Base-by-base conservation (phyloP, 2,888 invertebrate species). In the Monoplex corrugatus region DNA sequence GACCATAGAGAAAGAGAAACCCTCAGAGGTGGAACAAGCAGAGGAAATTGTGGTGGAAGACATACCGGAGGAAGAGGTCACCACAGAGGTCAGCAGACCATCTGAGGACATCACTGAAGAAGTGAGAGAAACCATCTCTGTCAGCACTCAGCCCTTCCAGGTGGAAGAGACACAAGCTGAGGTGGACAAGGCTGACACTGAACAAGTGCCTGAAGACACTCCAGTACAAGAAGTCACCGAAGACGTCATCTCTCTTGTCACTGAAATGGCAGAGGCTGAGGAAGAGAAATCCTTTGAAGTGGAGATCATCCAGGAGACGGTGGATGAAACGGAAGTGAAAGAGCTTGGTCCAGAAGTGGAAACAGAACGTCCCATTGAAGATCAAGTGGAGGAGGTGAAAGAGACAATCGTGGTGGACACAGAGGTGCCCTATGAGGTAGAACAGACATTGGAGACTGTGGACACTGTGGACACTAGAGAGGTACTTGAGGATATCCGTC, bases 341-440 rank as follows among this genome's bases (percentile, higher is more conserved):
- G 89, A 91, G 32, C 45, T 88, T 28, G 75, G 43, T 10, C 68
- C 75, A 32, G 90, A 90, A 82, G 57, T 86, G 35, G 82, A 87
- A 32, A 35, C 43, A 28, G 75, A 90, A 82, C 78, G 90, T 38
- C 89, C 90, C 28, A 40, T 75, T 63, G 90, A 91, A 85, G 90
- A 91, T 35, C 68, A 44, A 1, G 87, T 90, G 44, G 89, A 91
- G 75, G 91, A 90, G 68, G 43, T 45, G 13, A 90, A 90, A 84
- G 90, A 92, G 88, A 88, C 87, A 23, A 80, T 91, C 68, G 45
- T 83, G 43, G 68, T 91, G 38, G 89, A 90, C 43, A 43, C 84
- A 32, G 91, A 92, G 50, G 90, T 91, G 43, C 89, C 87, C 86
- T 78, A 89, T 80, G 88, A 90, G 84, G 88, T 89, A 57, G 89